Percentiles rank a stretch among this genome's conserved stretches.
phyloP scores from a whole-genome alignment of 1,140 invertebrate genomes.

The Adoxophyes honmai region DNA sequence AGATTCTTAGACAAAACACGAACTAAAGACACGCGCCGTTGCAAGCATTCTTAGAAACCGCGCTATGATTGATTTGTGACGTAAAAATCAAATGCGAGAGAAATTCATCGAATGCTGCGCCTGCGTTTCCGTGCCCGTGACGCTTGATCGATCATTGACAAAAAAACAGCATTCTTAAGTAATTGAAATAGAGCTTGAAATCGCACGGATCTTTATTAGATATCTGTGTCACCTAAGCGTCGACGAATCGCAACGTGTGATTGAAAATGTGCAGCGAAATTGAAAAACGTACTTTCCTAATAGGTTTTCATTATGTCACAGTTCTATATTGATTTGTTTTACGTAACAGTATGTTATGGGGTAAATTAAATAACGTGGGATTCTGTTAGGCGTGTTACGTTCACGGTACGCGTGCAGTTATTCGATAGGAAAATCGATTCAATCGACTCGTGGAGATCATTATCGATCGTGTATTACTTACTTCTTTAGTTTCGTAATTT shows the following conservation, averaged over 20 bases:
- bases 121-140: not conserved
- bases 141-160: not conserved
- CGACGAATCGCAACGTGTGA: not conserved
- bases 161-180: not conserved
- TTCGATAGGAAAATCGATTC: too few relatives aligned
- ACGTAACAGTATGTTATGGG: slow-evolving; percentile 3
- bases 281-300: slow-evolving; percentile 11
- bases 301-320: slow-evolving; percentile 9
- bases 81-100: not conserved
- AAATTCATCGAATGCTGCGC: not conserved
- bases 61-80: not conserved
- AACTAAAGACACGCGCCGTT: too few relatives aligned
- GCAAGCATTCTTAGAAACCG: too few relatives aligned
- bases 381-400: not conserved
- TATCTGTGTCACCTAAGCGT: not conserved
- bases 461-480: too few relatives aligned
- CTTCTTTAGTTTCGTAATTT: too few relatives aligned
- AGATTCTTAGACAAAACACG: too few relatives aligned
- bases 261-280: slow-evolving; percentile 2
- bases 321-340: slow-evolving; percentile 10
- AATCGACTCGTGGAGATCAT: too few relatives aligned
- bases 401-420: not conserved
- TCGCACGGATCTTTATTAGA: not conserved
- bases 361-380: not conserved
- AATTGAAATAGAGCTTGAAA: not conserved